phyloP scores from a whole-genome alignment of 2,888 invertebrate species.

The Hydriomena furcata region DNA sequence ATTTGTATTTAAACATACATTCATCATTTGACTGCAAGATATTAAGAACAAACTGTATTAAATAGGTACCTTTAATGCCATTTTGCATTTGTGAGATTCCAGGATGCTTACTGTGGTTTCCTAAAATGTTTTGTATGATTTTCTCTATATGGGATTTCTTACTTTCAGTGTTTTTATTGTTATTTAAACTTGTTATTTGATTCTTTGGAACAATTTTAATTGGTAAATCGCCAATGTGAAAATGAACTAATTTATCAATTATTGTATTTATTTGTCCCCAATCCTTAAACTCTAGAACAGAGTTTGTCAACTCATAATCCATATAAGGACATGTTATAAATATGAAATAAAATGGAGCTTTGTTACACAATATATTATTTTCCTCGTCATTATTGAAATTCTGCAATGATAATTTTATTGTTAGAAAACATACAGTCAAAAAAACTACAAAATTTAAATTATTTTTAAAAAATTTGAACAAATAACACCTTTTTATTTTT shows the following conservation, averaged over 20 bases:
- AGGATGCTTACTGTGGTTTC: constrained; percentile 55
- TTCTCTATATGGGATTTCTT: constrained; percentile 64
- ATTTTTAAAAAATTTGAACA: constrained; percentile 55
- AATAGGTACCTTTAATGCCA: constrained; percentile 65
- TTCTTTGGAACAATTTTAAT: constrained; percentile 42
- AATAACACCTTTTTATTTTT: constrained; percentile 17
- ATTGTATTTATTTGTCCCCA: constrained; percentile 68
- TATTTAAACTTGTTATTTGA: constrained; percentile 26
- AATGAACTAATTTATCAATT: constrained; percentile 59
- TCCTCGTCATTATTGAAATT: constrained; percentile 38
- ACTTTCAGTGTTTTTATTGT: constrained; percentile 24
- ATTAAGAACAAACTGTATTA: background rate
- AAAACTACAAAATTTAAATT: constrained; percentile 17
- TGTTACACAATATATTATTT: constrained; percentile 35
- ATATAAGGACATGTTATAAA: constrained; percentile 81
- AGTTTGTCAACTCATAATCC: constrained; percentile 79
- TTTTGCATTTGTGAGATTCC: constrained; percentile 61
- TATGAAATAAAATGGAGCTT: constrained; percentile 75
- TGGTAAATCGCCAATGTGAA: constrained; percentile 55
- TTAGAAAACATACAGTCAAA: background rate
- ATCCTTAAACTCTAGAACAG: constrained; percentile 81
- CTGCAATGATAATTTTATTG: constrained; percentile 37
- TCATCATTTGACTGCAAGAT: no score
- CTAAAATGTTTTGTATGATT: constrained; percentile 68
- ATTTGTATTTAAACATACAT: background rate